Conservation (phyloP, 2,888 invertebrate species). For the Philhelius pedissequus region DNA sequence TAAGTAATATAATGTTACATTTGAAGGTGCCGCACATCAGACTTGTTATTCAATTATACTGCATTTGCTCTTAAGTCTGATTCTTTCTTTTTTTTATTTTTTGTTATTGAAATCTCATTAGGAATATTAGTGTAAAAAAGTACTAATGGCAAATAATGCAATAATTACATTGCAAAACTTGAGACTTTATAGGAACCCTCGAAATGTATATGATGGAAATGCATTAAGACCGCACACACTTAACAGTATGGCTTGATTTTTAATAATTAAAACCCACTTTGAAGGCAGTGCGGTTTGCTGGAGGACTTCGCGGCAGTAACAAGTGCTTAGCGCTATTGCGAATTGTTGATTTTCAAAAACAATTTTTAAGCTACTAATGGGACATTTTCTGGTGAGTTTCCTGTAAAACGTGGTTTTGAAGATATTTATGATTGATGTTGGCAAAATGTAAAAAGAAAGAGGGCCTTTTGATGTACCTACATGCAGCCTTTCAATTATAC, state of each 20-base stretch:
- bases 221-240: slow-evolving; percentile 61
- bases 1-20: slow-evolving; percentile 31
- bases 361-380: slow-evolving; percentile 37
- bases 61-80: slow-evolving; percentile 42
- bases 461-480: neutral
- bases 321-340: slow-evolving; percentile 42
- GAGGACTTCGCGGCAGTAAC: slow-evolving; percentile 26
- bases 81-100: no score
- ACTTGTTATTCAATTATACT: slow-evolving; percentile 71
- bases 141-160: slow-evolving; percentile 60
- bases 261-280: slow-evolving; percentile 60
- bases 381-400: slow-evolving; percentile 35
- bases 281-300: slow-evolving; percentile 19
- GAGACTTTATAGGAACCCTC: slow-evolving; percentile 45
- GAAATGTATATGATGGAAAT: slow-evolving; percentile 29
- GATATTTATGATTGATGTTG: slow-evolving; percentile 8
- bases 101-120: slow-evolving; percentile 65
- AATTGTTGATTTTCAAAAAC: slow-evolving; percentile 17
- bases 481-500: neutral
- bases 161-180: slow-evolving; percentile 58
- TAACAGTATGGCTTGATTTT: slow-evolving; percentile 64
- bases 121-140: slow-evolving; percentile 30
- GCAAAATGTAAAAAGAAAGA: neutral
- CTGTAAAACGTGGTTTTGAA: neutral
- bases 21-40: slow-evolving; percentile 35